Percentiles rank a stretch among this genome's conserved stretches.
These are phyloP conservation scores for Darevskia mixta DNA, from an alignment of 2,797 vertebrate species.

Conservation along the genomic window DNA sequence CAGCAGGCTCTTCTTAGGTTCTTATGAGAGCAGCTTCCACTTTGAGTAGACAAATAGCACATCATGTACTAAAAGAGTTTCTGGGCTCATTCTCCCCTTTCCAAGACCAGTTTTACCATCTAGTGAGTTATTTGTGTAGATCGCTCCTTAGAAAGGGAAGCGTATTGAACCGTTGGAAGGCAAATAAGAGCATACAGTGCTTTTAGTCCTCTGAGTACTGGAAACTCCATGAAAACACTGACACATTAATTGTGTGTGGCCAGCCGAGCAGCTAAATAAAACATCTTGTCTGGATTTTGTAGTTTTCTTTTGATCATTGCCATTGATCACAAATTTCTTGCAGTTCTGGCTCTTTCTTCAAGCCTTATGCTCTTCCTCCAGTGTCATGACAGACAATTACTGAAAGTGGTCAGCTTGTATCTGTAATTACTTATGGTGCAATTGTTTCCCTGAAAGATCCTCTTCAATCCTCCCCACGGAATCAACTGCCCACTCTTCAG, in stretches of 20 bases:
- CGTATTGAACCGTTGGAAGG: not conserved
- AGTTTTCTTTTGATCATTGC: not conserved
- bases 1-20: no score
- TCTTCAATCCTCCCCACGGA: not conserved
- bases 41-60: no score
- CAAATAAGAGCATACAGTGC: not conserved
- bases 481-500: not conserved
- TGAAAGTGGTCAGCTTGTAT: not conserved
- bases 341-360: not conserved
- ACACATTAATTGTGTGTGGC: not conserved
- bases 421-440: not conserved
- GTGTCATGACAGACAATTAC: no score
- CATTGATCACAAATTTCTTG: not conserved
- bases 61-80: no score
- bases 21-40: no score
- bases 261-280: not conserved
- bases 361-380: not conserved
- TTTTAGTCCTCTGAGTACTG: not conserved
- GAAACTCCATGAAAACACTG: not conserved
- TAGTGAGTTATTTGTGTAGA: not conserved
- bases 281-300: not conserved
- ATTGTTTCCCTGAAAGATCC: not conserved
- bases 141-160: not conserved
- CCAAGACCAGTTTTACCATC: not conserved
- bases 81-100: no score